Conservation (phyloP, 1,140 invertebrate species). For the Leguminivora glycinivorella region DNA sequence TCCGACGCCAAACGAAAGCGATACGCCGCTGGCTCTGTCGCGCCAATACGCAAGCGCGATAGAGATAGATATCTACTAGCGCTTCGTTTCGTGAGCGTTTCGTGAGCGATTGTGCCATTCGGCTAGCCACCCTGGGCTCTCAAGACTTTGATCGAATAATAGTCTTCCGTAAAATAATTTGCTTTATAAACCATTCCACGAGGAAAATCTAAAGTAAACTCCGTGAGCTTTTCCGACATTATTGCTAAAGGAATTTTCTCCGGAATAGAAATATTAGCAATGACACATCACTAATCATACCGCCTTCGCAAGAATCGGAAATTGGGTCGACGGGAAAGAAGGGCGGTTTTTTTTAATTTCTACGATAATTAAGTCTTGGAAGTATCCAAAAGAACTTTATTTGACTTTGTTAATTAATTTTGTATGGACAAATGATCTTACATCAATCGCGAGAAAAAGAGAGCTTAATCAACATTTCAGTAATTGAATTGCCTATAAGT, state of each 20-base stretch:
- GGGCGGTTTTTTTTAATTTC: conserved; percentile 5
- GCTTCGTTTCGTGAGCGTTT: too few relatives aligned
- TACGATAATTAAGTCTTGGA: conserved; percentile 3
- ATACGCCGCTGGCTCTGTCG: too few relatives aligned
- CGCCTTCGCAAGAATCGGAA: not conserved
- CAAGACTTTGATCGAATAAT: too few relatives aligned
- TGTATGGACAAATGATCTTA: not conserved
- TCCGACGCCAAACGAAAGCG: too few relatives aligned
- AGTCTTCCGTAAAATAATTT: too few relatives aligned
- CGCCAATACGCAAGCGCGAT: too few relatives aligned
- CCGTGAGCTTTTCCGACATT: not conserved
- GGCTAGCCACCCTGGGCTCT: too few relatives aligned
- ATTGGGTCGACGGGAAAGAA: conserved; percentile 2
- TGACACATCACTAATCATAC: conserved; percentile 8
- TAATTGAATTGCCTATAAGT: too few relatives aligned
- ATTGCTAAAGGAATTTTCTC: not conserved
- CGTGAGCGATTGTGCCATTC: too few relatives aligned
- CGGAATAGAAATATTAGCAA: not conserved
- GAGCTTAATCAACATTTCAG: not conserved
- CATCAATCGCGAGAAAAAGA: not conserved
- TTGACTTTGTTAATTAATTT: not conserved
- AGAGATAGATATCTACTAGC: too few relatives aligned
- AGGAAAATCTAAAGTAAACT: too few relatives aligned
- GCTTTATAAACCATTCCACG: too few relatives aligned
- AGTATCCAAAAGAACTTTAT: not conserved